These are phyloP conservation scores for Melipona bicolor DNA, from an alignment of 2,888 invertebrate genomes.

Conservation along the genomic window DNA sequence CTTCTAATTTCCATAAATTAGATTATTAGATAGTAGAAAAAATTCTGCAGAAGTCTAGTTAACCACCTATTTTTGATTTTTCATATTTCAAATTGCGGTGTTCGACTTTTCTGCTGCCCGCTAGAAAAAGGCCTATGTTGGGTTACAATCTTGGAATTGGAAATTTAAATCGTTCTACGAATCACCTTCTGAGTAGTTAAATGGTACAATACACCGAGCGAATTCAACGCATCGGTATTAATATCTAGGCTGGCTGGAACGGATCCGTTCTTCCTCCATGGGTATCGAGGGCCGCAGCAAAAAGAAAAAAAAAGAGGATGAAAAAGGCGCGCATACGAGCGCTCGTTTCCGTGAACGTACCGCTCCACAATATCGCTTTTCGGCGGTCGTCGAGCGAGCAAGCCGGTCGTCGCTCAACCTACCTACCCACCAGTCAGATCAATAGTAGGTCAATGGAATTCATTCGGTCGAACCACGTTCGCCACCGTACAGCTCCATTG, in stretches of 20 bases:
- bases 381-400: slow-evolving; percentile 63
- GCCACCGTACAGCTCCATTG: slow-evolving; percentile 63
- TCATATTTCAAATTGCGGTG: too few species aligned
- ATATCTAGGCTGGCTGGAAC: slow-evolving; percentile 64
- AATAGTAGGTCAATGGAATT: slow-evolving; percentile 83
- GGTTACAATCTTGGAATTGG: neutral
- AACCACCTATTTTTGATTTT: too few species aligned
- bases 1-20: neutral
- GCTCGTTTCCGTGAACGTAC: slow-evolving; percentile 43
- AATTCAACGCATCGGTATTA: neutral
- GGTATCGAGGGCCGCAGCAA: slow-evolving; percentile 56
- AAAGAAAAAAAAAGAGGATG: slow-evolving; percentile 19
- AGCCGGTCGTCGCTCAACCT: slow-evolving; percentile 74
- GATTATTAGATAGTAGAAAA: too few species aligned
- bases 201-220: too few species aligned
- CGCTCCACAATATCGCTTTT: slow-evolving; percentile 62
- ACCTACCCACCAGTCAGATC: slow-evolving; percentile 68
- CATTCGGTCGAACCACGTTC: slow-evolving; percentile 70
- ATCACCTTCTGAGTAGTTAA: neutral
- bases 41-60: too few species aligned
- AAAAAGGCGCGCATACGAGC: slow-evolving; percentile 21
- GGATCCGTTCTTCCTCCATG: slow-evolving; percentile 61
- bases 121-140: too few species aligned
- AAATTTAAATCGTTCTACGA: neutral
- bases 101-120: too few species aligned